Conservation (phyloP, 1,140 invertebrate genomes). For the Rhagoletis pomonella region DNA sequence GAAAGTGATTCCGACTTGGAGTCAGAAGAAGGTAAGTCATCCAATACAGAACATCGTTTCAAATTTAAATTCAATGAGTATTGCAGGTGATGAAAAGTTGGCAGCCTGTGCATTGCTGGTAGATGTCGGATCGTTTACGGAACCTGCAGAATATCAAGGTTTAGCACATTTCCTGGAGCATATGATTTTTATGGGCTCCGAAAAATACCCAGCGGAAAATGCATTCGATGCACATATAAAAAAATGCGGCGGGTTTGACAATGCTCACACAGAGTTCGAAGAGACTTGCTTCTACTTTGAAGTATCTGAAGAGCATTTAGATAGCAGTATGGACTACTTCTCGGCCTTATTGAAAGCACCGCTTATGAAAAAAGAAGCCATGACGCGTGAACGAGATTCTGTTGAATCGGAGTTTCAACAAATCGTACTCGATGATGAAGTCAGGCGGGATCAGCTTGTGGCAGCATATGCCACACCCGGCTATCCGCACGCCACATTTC, state of each 20-base stretch:
- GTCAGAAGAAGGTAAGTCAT: conserved; percentile 66
- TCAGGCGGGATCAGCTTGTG: conserved; percentile 81
- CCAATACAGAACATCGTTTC: background rate
- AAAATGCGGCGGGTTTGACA: conserved; percentile 87
- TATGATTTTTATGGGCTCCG: conserved; percentile 96
- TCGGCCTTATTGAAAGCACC: conserved; percentile 93
- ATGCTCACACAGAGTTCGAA: conserved; percentile 90
- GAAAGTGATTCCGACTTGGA: conserved; percentile 73
- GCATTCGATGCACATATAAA: conserved; percentile 88
- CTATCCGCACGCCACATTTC: conserved; percentile 86
- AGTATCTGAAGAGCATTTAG: conserved; percentile 85
- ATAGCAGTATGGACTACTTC: conserved; percentile 87
- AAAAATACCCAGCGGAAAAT: conserved; percentile 91
- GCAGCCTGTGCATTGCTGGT: conserved; percentile 84
- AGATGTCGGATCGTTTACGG: conserved; percentile 81
- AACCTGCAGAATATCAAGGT: conserved; percentile 86
- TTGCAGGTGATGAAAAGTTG: conserved; percentile 75
- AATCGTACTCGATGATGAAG: conserved; percentile 68
- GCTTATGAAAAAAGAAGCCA: conserved; percentile 89
- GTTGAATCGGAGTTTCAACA: conserved; percentile 85
- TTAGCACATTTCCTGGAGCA: conserved; percentile 96
- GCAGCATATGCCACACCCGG: conserved; percentile 79
- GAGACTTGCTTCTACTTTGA: conserved; percentile 92
- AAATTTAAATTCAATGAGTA: background rate
- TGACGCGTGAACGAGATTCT: conserved; percentile 92